Conservation (phyloP, 2,113 vertebrate genomes). For the Sarotherodon lohbergeri region DNA sequence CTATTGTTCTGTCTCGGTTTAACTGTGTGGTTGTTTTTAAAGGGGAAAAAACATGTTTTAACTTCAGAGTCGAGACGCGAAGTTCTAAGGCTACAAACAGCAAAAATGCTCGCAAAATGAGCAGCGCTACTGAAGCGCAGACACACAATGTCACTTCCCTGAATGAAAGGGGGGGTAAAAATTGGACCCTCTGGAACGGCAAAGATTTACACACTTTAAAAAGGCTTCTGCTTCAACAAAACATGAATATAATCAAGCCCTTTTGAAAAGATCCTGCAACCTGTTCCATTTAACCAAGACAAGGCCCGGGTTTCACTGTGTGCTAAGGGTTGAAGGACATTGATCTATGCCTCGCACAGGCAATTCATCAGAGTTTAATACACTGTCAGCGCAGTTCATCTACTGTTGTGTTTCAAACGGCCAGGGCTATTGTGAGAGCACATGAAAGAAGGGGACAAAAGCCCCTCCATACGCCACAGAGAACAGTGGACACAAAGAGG, state of each 20-base stretch:
- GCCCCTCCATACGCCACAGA: conserved; percentile 72
- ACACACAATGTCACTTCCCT: conserved; percentile 47
- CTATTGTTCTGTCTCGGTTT: neutral
- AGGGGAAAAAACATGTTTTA: neutral
- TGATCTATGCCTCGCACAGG: conserved; percentile 76
- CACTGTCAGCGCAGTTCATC: conserved; percentile 82
- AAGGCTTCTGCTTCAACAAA: conserved; percentile 74
- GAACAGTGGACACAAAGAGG: conserved; percentile 76
- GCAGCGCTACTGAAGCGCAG: conserved; percentile 22
- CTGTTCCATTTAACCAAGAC: conserved; percentile 72
- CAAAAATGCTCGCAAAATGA: conserved; percentile 41
- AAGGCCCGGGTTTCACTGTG: conserved; percentile 65
- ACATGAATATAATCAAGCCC: conserved; percentile 74
- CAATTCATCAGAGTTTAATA: conserved; percentile 82
- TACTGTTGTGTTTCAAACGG: conserved; percentile 78
- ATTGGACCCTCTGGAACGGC: conserved; percentile 44
- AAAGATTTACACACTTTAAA: conserved; percentile 77
- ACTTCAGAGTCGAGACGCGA: neutral
- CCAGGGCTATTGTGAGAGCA: conserved; percentile 69
- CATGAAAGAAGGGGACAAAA: conserved; percentile 77
- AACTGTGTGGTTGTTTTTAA: neutral
- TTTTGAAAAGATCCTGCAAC: conserved; percentile 71
- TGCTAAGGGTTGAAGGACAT: conserved; percentile 75
- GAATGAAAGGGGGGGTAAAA: conserved; percentile 42
- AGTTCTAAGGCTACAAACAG: neutral